A percentile compares a stretch with the other conserved stretches of the same genome.
phyloP scores from a whole-genome alignment of 2,888 invertebrate species.

The Spatulosminthurus flaviceps region DNA sequence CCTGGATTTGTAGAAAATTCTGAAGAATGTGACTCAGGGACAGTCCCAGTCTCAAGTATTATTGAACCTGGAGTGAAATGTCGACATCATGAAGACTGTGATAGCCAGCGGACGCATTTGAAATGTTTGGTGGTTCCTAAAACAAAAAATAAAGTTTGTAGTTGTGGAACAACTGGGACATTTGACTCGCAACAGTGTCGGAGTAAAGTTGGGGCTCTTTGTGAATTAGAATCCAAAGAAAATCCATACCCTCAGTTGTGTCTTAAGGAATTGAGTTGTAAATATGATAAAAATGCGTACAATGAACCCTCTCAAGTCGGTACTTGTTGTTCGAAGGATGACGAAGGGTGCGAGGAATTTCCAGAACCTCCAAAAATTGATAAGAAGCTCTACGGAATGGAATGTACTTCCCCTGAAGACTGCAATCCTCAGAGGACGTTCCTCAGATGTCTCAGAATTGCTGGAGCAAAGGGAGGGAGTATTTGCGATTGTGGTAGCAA shows the following conservation, averaged over 20 bases:
- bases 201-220: not conserved
- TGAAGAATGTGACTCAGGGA: not conserved
- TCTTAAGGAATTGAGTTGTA: not conserved
- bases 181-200: not conserved
- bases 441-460: not conserved
- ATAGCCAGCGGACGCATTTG: not conserved
- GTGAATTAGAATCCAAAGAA: not conserved
- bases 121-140: not conserved
- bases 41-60: no score
- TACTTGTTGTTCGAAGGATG: not conserved
- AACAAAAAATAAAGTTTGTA: not conserved
- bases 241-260: not conserved
- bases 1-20: not conserved
- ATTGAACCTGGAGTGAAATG: not conserved
- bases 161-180: not conserved
- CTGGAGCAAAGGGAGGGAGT: not conserved
- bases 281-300: not conserved
- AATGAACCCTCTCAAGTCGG: not conserved
- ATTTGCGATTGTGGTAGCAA: constrained; percentile 13
- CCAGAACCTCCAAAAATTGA: not conserved
- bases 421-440: not conserved
- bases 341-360: not conserved
- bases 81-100: not conserved
- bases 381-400: not conserved
- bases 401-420: not conserved